Percentiles rank a stretch among this genome's conserved stretches.
These are phyloP conservation scores for Phataginus tricuspis DNA, from an alignment of 2,797 vertebrate species.

Conservation along the genomic window DNA sequence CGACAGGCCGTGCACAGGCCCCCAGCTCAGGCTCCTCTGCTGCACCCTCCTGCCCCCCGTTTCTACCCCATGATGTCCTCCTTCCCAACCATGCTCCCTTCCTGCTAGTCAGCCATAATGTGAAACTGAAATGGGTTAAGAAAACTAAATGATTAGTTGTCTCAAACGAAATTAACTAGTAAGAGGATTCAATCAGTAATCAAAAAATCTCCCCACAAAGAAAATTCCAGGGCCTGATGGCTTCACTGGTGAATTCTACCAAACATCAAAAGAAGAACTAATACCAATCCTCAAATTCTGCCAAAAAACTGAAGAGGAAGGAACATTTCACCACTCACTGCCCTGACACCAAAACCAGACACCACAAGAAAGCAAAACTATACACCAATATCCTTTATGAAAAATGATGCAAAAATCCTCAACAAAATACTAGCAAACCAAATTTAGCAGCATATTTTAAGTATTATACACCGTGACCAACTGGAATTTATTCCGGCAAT, in stretches of 20 bases:
- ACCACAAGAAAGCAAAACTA: background rate
- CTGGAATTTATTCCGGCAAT: too few relatives aligned
- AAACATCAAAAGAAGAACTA: background rate
- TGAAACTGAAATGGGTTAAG: background rate
- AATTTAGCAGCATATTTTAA: background rate
- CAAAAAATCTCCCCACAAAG: background rate
- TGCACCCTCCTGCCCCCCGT: background rate
- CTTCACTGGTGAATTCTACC: background rate
- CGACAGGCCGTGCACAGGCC: background rate
- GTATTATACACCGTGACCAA: background rate
- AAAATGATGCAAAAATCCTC: background rate
- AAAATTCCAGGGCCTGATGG: background rate
- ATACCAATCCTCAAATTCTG: background rate
- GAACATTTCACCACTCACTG: background rate
- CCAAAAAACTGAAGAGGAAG: background rate
- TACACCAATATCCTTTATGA: background rate
- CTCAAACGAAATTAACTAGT: constrained; percentile 9
- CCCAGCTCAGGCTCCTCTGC: too few relatives aligned
- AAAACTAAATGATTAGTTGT: background rate
- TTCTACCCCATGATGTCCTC: background rate
- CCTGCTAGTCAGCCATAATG: background rate
- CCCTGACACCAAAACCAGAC: background rate
- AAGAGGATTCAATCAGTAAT: background rate
- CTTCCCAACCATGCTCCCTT: background rate
- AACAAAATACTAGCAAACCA: background rate